Base-by-base conservation (phyloP, 2,797 vertebrate genomes). In the Xyrichtys novacula region DNA sequence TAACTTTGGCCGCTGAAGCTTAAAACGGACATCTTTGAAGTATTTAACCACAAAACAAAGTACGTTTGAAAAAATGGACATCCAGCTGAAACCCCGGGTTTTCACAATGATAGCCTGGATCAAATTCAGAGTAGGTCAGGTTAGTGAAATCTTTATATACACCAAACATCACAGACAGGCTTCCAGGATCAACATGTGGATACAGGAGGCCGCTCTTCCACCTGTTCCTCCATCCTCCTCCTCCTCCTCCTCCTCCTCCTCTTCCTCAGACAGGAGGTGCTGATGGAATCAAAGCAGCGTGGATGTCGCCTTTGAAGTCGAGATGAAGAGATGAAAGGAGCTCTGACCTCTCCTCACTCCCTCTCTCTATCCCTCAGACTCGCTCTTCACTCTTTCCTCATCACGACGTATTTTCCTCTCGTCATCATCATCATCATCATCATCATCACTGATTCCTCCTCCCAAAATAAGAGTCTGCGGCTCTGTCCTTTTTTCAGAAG, bases 311-410 rank as follows among this genome's bases (percentile, higher is more conserved):
- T 93, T 93, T 94, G 93, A 94, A 92, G 89, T 85, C 38, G 69
- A 88, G 90, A 88, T 89, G 87, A 79, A 79, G 87, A 92, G 92
- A 94, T 93, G 91, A 94, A 93, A 94, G 87, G 81, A 75, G 82
- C 36, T 80, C 65, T 83, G 85, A 87, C 85, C 76, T 81, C 71
- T 71, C 66, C 83, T 77, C 78, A 28, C 65, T 31, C 58, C 29
- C 29, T 63, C 69, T 55, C 59, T 39, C 49, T 74, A 64, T 58
- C 47, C 19, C 36, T 78, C 66, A 40, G 32, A 40, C 64, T 74
- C 57, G 12, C 76, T 74, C 76, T 62, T 58, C 78, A 59, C 36
- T 74, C 42, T 11, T 12, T 62, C 56, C 31, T 76, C 71, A 76
- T 77, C 81, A 76, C 64, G 68, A 65, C 31, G 22, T 66, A 75